A percentile compares a stretch with the other conserved stretches of the same genome.
These are phyloP conservation scores for Anas georgica DNA, from an alignment of 2,797 vertebrate species.

Conservation along the genomic window DNA sequence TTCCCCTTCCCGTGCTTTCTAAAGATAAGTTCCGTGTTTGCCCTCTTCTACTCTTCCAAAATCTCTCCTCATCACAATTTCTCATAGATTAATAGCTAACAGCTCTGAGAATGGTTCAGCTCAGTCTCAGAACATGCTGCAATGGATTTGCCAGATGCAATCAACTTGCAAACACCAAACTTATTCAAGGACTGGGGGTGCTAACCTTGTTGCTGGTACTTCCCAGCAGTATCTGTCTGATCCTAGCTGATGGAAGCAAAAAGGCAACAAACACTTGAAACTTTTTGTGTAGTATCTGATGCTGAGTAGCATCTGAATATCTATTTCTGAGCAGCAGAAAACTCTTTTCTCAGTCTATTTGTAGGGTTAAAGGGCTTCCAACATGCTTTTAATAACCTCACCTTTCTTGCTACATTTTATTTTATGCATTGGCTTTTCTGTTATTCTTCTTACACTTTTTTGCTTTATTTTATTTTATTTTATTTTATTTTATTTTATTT, in stretches of 20 bases:
- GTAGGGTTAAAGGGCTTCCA: neutral
- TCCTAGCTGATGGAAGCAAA: neutral
- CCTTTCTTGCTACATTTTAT: neutral
- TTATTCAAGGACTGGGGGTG: neutral
- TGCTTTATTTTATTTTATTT: neutral
- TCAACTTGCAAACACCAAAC: neutral
- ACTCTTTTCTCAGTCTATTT: neutral
- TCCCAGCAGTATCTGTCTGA: neutral
- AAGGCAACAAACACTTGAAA: neutral
- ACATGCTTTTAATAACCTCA: neutral
- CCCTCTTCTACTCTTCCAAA: neutral
- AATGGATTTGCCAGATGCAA: neutral
- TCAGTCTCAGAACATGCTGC: neutral
- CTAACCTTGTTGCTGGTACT: neutral
- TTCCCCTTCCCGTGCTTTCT: neutral
- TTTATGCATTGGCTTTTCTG: neutral
- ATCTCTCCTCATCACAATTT: neutral
- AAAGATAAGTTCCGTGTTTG: neutral
- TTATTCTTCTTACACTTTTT: neutral
- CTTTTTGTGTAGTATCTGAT: neutral
- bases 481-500: too few relatives aligned
- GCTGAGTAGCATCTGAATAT: neutral
- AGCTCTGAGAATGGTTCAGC: neutral
- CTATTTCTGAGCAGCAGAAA: neutral
- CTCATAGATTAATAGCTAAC: neutral